These are phyloP conservation scores for Julus scandinavius DNA, from an alignment of 2,888 invertebrate species.

Conservation along the genomic window DNA sequence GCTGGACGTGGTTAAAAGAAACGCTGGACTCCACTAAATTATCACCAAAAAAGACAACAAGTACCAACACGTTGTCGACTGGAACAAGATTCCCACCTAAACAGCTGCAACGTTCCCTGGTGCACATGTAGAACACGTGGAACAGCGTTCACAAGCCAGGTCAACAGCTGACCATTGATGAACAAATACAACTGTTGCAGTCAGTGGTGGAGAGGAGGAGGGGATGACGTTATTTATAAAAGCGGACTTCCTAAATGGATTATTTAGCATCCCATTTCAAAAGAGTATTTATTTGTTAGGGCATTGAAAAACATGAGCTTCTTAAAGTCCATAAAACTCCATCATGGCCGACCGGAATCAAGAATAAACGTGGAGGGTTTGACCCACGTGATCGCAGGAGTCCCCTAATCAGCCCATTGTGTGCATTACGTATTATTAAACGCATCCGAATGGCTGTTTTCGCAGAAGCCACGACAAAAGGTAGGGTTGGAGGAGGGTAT, in stretches of 20 bases:
- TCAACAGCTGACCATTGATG: too few relatives aligned
- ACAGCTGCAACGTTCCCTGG: too few relatives aligned
- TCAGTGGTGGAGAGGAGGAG: background rate
- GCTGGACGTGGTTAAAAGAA: too few relatives aligned
- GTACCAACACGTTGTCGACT: too few relatives aligned
- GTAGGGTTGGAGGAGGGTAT: background rate
- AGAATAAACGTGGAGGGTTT: background rate
- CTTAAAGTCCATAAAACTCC: background rate
- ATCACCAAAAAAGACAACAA: too few relatives aligned
- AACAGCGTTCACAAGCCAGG: too few relatives aligned
- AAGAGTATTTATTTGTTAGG: background rate
- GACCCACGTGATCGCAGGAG: constrained; percentile 5
- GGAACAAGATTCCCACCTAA: too few relatives aligned
- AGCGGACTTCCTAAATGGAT: constrained; percentile 4
- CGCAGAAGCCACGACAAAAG: constrained; percentile 5
- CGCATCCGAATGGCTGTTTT: background rate
- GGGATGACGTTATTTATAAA: background rate
- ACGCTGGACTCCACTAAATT: too few relatives aligned
- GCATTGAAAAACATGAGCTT: background rate
- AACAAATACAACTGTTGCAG: too few relatives aligned
- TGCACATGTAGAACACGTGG: too few relatives aligned
- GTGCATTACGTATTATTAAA: constrained; percentile 20
- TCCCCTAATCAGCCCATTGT: constrained; percentile 37
- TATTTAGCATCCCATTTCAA: constrained; percentile 4
- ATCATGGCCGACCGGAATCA: background rate